Conservation (phyloP, 2,113 vertebrate species). For the Callaeas wilsoni region DNA sequence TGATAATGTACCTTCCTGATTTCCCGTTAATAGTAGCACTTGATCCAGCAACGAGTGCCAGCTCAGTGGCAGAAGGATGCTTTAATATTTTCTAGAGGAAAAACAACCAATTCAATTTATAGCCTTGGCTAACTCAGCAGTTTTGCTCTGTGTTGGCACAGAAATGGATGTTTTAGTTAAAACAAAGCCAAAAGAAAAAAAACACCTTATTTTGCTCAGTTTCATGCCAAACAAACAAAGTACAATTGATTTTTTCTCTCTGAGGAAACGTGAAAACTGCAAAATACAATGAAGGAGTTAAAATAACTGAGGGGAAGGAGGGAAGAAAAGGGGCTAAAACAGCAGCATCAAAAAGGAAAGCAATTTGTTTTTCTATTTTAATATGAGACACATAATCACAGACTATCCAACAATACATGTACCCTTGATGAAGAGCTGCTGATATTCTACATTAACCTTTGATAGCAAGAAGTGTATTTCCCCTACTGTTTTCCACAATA, state of each 20-base stretch:
- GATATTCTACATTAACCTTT: constrained; percentile 21
- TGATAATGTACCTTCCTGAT: constrained; percentile 63
- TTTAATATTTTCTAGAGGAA: constrained; percentile 63
- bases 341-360: neutral
- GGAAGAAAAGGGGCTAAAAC: neutral
- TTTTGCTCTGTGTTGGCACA: constrained; percentile 42
- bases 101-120: constrained; percentile 58
- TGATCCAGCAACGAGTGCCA: constrained; percentile 60
- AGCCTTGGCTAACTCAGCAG: constrained; percentile 56
- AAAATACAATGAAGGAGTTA: neutral
- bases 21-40: constrained; percentile 67
- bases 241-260: neutral
- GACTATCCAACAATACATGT: neutral
- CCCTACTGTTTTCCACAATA: constrained; percentile 6
- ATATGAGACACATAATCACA: neutral
- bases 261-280: neutral
- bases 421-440: constrained; percentile 26
- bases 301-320: neutral
- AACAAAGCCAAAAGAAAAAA: neutral
- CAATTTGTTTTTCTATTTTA: neutral
- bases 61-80: constrained; percentile 57
- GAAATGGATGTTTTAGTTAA: constrained; percentile 33
- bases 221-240: constrained; percentile 12
- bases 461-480: neutral
- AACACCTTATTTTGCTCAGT: neutral